Evolutionary conservation across 2,797 vertebrate genomes (phyloP).

Genomic region (Mus minutoides): DNA sequence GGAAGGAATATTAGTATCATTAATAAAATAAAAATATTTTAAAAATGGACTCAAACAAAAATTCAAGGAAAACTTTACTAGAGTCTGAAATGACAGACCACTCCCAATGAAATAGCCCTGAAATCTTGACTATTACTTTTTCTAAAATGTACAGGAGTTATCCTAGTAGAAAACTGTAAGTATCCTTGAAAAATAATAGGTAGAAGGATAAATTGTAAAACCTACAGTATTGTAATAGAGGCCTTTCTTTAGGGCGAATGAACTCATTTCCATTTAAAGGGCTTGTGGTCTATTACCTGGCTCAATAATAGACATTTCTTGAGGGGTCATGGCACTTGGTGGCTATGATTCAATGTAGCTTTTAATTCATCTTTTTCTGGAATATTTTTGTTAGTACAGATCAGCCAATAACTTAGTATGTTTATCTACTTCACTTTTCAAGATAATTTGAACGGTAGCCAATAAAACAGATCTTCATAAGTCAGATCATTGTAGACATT

Average conservation of each 20-base stretch:
- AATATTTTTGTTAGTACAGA: background rate
- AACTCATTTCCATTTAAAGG: too few relatives aligned
- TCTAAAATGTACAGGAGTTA: background rate
- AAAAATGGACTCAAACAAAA: background rate
- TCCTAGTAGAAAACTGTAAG: background rate
- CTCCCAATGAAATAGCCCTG: background rate
- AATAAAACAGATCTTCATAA: background rate
- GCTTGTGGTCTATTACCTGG: background rate
- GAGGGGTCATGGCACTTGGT: too few relatives aligned
- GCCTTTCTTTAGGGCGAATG: too few relatives aligned
- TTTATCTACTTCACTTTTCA: background rate
- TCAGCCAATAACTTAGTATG: background rate
- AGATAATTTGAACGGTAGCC: background rate
- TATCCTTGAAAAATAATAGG: background rate
- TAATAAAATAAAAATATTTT: background rate
- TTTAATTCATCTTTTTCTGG: background rate
- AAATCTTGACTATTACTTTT: background rate
- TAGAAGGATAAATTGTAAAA: background rate
- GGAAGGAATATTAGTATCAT: background rate
- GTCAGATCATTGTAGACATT: background rate
- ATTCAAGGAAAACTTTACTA: background rate
- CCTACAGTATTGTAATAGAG: background rate
- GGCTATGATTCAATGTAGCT: background rate
- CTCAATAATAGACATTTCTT: background rate
- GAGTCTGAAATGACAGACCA: background rate